Evolutionary conservation across 2,888 invertebrate species (phyloP).

Genomic region (Cosmia trapezina): DNA sequence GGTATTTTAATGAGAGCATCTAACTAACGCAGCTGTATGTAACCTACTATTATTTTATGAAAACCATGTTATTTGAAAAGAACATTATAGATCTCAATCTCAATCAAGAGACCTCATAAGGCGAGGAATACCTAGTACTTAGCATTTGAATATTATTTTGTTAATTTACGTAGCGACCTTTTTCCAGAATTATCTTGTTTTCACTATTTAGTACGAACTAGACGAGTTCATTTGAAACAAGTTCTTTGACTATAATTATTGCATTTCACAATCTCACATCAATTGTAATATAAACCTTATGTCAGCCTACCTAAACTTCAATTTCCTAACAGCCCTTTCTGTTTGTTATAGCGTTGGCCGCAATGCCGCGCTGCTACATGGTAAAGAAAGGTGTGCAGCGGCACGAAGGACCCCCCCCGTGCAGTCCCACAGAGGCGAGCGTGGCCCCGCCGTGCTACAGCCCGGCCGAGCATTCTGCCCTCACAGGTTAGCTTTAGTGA

Average conservation of each 20-base stretch:
- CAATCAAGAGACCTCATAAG: background rate
- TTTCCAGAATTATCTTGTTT: background rate
- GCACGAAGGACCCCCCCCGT: conserved; percentile 83
- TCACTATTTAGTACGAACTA: background rate
- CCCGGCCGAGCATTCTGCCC: conserved; percentile 80
- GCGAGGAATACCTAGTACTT: background rate
- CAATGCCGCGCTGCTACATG: conserved; percentile 94
- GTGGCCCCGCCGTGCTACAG: conserved; percentile 91
- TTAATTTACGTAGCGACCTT: background rate
- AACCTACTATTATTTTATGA: too few relatives aligned
- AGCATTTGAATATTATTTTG: background rate
- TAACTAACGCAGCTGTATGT: background rate
- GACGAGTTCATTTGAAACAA: background rate
- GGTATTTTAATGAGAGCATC: background rate
- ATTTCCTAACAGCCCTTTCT: background rate
- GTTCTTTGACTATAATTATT: too few relatives aligned
- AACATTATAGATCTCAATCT: background rate
- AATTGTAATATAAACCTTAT: background rate
- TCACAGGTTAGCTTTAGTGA: conserved; percentile 65
- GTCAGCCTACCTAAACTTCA: background rate
- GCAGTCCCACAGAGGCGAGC: conserved; percentile 91
- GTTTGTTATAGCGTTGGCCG: conserved; percentile 80
- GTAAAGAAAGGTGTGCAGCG: conserved; percentile 92
- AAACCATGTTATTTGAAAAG: background rate
- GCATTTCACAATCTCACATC: background rate